Base-by-base conservation (phyloP, 1,140 invertebrate species). In the Colletes gigas region DNA sequence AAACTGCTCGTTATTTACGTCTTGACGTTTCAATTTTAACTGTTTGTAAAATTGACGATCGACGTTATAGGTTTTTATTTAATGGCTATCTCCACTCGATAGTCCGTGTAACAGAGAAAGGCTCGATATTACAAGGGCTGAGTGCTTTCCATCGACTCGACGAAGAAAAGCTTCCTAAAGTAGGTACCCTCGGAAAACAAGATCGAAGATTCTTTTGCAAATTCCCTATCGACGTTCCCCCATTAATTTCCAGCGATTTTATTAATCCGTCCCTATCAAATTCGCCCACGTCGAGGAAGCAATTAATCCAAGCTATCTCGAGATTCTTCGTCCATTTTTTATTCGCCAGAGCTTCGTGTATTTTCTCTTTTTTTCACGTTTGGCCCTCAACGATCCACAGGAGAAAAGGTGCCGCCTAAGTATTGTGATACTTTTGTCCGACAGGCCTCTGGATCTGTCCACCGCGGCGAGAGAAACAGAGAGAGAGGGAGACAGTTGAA, bases 381-480 rank as follows among this genome's bases (percentile, higher is more conserved):
- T n/a, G 68, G 69, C 39, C 73, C 59, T 71, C 72, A 62, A 52
- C 57, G 55, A 63, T n/a, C 15, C 78, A 15, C 47, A 50, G 52
- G 41, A 44, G 52, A 59, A 21, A 14, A 19, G 47, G 68, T 14
- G 57, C 30, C 41, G 47, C 21, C 30, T 21, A 14, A 21, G 19
- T 81, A 81, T 85, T 69, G 66, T 52, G 75, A 72, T 74, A 85
- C 72, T 80, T 83, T 77, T 85, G 68, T 77, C 52, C 62, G 50
- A 14, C 71, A 70, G 60, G 65, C 79, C 74, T 78, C 78, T 78
- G 70, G 73, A 66, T 76, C 47, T 69, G 79, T 81, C 77, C 72
- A 72, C 30, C 54, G 69, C 39, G 39, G 50, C 17, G 41, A 69
- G 54, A 79, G 62, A 70, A 60, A 66, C 30, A 70, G n/a, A 62